Base-by-base conservation (phyloP, 92 coral and sea anemone species). In the Phymanthus crucifer region DNA sequence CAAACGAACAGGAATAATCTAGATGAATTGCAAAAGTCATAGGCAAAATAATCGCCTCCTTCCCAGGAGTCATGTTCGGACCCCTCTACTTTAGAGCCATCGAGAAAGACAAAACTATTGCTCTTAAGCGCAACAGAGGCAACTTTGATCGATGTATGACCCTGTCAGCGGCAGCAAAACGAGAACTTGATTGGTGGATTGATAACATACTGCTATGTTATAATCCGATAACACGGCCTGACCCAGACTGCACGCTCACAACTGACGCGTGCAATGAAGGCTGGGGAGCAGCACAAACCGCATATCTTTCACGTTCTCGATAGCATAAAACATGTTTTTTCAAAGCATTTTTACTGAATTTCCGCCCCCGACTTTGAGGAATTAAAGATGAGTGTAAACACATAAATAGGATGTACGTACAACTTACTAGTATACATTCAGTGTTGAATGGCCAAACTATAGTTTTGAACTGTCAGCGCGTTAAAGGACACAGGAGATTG, bases 1-100 rank as follows among this genome's bases (percentile, higher is more conserved):
- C 43, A 10, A 38, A 38, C 43, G 43, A 38, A 38, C 43, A n/a
- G n/a, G n/a, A n/a, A n/a, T n/a, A n/a, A n/a, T n/a, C n/a, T n/a
- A n/a, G n/a, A n/a, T n/a, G n/a, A n/a, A n/a, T n/a, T n/a, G 89
- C 85, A 16, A 75, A 85, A 68, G 75, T 73, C 33, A 85, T 85
- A n/a, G 89, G 85, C 0, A 37, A 69, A 32, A 23, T 85, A 56
- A 73, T 85, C 32, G 65, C 89, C 32, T 76, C 68, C 69, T 81
- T 86, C 23, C 90, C 86, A 16, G 86, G 72, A 37, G 78, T 61
- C 24, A 37, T 81, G 35, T 86, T 75, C 43, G 90, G 86, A 36
- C 87, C 82, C 24, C 72, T 81, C 13, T 79, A 86, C 35, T 86
- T 81, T 40, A 76, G 83, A n/a, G n/a, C n/a, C n/a, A n/a, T n/a